Evolutionary conservation across 2,888 invertebrate species (phyloP), one percentile per base, ranked within the genome.

Genomic region (Bombyx huttoni): DNA sequence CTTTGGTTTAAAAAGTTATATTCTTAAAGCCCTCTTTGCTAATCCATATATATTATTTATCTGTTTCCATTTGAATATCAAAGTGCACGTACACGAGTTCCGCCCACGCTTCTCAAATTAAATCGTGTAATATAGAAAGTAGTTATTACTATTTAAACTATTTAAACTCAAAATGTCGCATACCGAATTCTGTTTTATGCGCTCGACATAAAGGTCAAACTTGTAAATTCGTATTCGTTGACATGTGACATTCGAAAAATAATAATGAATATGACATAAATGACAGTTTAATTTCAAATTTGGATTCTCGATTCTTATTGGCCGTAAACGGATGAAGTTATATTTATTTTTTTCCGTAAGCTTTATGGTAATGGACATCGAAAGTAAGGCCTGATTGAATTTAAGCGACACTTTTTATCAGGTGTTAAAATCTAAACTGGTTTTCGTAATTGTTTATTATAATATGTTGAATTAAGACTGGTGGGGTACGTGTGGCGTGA

Each of bases 201-300:
- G n/a, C 47, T 12, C 13, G 1, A 0, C 6, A 46, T 49, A 49
- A 49, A 49, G 33, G 45, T 51, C 49, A 51, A n/a, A 53, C 13
- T 53, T 33, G 47, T 40, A 34, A n/a, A 35, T n/a, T n/a, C 49
- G 12, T 34, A 40, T 40, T n/a, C 9, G 9, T 45, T 10, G 9
- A 12, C 13, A 33, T 51, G 51, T 7, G 14, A 46, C 51, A 46
- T 49, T 53, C 46, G 14, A 35, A 13, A 51, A 47, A 24, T 50
- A 51, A 49, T 13, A 35, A 14, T 56, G 48, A 35, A 52, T 52
- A 57, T 58, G 57, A 58, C 58, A 50, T 54, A 59, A 57, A 59
- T 56, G 56, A 57, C 57, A 58, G 57, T 58, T 60, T 54, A 52
- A 61, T 59, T 60, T 57, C 54, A 57, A 55, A 58, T 55, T 49